Evolutionary conservation across 2,888 invertebrate species (phyloP), one percentile per base, ranked within the genome.

Genomic region (Orchesellides sinensis): DNA sequence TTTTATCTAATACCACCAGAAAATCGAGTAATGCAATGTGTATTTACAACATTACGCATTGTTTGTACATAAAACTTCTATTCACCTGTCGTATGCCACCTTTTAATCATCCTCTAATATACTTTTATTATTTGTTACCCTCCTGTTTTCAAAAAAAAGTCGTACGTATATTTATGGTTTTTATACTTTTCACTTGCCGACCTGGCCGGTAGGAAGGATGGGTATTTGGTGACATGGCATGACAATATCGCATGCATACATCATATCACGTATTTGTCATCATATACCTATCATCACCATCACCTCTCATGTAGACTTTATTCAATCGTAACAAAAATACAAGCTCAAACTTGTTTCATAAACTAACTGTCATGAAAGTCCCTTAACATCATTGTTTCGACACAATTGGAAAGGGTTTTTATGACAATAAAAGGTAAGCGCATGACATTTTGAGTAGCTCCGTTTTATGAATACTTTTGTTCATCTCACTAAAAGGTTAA

Each of bases 331-430:
- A 61, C 19, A 32, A 23, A 21, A 25, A 21, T 47, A 61, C 61
- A 63, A 73, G 61, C n/a, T 61, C 17, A 72, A 59, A 63, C 63
- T 73, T 63, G 63, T 73, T 56, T 73, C n/a, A 17, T 59, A 74
- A 66, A 75, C 40, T 40, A 45, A 66, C 32, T 75, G 75, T 75
- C 75, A 65, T 63, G 49, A 40, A 75, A 23, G 40, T 29, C 52
- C 29, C 65, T 29, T 17, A 49, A 25, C 21, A 21, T 45, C 54
- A 66, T 75, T 65, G 65, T 66, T 75, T 75, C 66, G 23, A 66
- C 66, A 75, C 66, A 75, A 75, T 66, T n/a, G 45, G 8, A 66
- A 40, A 66, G n/a, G 66, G 66, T n/a, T 27, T 75, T 35, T 23
- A 75, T 35, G 17, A 54, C 21, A 63, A 35, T n/a, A 54, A 25